Base-by-base conservation (phyloP, 2,888 invertebrate genomes). In the Hirtodrosophila trivittata region DNA sequence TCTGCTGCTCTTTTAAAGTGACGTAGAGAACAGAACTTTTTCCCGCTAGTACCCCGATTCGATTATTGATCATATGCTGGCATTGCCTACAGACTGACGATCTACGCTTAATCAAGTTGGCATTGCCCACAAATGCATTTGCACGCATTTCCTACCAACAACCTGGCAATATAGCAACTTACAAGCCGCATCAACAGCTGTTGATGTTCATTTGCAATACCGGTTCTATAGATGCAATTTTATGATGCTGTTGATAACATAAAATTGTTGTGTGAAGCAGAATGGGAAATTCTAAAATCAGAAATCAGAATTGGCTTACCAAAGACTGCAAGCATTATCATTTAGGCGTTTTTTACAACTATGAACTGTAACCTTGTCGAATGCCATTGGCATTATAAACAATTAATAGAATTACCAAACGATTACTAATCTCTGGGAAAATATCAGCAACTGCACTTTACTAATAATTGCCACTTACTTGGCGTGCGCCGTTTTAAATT, bases 221-320 rank as follows among this genome's bases (percentile, higher is more conserved):
- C 75, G 73, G 78, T 78, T 78, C 37, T 47, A 25, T n/a, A 54
- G 9, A 28, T 5, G 18, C 18, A 21, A 5, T 49, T n/a, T 26
- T 10, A 26, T 26, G 18, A 49, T 10, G 32, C 14, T n/a, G 4
- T 30, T 37, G 10, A 32, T 51, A 41, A 59, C 46, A n/a, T n/a
- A n/a, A n/a, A n/a, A n/a, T 51, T 47, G 6, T 32, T 6, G 10
- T 39, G 32, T 25, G 5, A 30, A 6, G 10, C 12, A 14, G 35
- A 46, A 16, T 49, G 80, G 80, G 67, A 71, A 74, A 74, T 78
- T 63, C 59, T 13, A 32, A 28, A 37, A 18, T 35, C 1, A 7
- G 3, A 21, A 21, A 21, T 21, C 18, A 21, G 18, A 21, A 21
- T 39, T 8, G 42, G 25, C 6, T 28, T 2, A 28, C 5, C n/a